Evolutionary conservation across 2,113 vertebrate genomes (phyloP), one percentile per base, ranked within the genome.

Genomic region (Zosterops pallidus): DNA sequence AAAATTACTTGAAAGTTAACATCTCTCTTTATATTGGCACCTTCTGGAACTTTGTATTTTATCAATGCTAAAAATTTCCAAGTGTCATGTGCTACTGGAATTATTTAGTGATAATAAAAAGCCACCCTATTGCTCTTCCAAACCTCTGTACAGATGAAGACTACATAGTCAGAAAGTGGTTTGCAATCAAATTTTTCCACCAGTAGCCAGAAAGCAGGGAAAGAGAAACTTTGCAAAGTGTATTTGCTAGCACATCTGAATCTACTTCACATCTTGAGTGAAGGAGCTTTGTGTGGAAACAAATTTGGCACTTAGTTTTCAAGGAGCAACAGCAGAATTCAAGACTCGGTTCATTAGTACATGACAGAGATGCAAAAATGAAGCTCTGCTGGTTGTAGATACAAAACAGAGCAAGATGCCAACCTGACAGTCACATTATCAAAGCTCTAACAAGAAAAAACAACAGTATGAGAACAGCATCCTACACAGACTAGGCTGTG

Each of bases 251-350:
- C 87, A 96, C 94, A 97, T 95, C 95, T 95, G 94, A 96, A 89
- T 59, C 78, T 95, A 91, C 84, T 96, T 96, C 96, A 96, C 84
- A 88, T 94, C 70, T 85, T 83, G 82, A 97, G 89, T 90, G 82
- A 97, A 95, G 91, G 62, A 96, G 88, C 92, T 93, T 59, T 94
- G 93, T 93, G 94, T 93, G 90, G 93, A 96, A 97, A 95, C 94
- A 96, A 96, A 96, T 83, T 94, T 92, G 85, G 90, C 92, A 94
- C 90, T 93, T 91, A 83, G 71, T 67, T 89, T 95, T 96, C 83
- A 95, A 96, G 95, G 69, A 96, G 93, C 77, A 93, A 83, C 72
- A 95, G 93, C 83, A 92, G 76, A 93, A 97, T 65, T 95, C 88
- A 75, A 96, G 83, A 78, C 89, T 96, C 41, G 15, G 86, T 96